Evolutionary conservation across 2,797 vertebrate genomes (phyloP), one percentile per base, ranked within the genome.

Genomic region (Podarcis siculus): DNA sequence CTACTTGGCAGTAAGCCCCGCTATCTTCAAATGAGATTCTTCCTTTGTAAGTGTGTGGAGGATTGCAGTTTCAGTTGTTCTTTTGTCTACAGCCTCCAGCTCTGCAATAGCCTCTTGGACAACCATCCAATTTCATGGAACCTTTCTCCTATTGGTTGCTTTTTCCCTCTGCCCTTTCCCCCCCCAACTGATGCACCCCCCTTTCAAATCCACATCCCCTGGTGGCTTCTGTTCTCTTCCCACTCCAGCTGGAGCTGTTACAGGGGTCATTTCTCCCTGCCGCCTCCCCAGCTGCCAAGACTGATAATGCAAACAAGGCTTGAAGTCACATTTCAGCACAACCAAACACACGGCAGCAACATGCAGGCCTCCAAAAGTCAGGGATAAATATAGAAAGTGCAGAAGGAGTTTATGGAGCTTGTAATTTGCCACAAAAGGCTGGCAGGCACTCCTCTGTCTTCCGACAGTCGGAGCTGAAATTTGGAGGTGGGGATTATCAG

Each of bases 231-330:
- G 32, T 81, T 69, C 73, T n/a, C 39, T 3, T 82, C 86, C 37
- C 8, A 73, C 86, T 87, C 86, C 23, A 89, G 79, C 64, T 90
- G 89, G 85, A 86, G 66, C 83, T 69, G 87, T 89, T 86, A 89
- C 35, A 84, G 66, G 39, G 84, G 80, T 86, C 76, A 49, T 66
- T 79, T 84, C 87, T 66, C 85, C 64, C 76, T 71, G 79, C 90
- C 89, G 75, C 19, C 82, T 90, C 84, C 17, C 85, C 85, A 92
- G 88, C 88, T 94, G 89, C 83, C 86, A 89, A 83, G 9, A 69
- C 91, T 80, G 42, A 91, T 91, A 90, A 93, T 66, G 87, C 64
- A 90, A 93, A 90, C 17, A 84, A 49, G 85, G 88, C 88, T 21
- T 58, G 55, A 91, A 90, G 89, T 32, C 87, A 86, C 13, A 77